phyloP scores from a whole-genome alignment of 2,888 invertebrate genomes.

The Cephus pulcher region DNA sequence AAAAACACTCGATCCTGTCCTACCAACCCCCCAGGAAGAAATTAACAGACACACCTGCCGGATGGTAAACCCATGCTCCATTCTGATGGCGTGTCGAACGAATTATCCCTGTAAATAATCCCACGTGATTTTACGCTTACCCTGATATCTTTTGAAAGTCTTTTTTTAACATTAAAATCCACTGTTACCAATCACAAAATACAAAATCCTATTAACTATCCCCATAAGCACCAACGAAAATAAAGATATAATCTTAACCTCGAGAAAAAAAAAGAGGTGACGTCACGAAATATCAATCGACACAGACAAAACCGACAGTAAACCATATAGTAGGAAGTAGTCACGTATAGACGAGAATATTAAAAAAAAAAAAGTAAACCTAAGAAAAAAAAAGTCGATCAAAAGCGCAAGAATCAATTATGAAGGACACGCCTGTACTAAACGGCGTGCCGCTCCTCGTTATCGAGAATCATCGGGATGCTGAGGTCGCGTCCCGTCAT shows the following conservation, averaged over 20 bases:
- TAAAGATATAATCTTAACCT: neutral
- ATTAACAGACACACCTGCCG: neutral
- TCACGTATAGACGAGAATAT: neutral
- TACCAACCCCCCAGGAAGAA: neutral
- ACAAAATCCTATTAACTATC: neutral
- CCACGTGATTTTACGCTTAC: neutral
- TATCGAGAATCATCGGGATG: conserved; percentile 8
- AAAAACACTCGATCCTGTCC: neutral
- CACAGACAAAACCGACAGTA: neutral
- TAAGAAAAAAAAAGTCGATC: neutral
- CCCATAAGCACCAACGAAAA: neutral
- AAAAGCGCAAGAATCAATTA: conserved; percentile 11
- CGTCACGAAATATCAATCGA: neutral
- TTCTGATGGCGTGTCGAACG: neutral
- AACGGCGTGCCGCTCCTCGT: conserved; percentile 1
- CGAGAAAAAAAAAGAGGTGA: neutral
- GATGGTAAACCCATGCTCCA: neutral
- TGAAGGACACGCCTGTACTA: conserved; percentile 4
- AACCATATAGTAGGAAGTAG: neutral
- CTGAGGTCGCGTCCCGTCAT: neutral
- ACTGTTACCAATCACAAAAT: neutral
- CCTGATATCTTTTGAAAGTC: neutral
- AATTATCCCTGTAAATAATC: neutral
- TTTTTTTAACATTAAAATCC: neutral
- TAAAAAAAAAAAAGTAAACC: neutral